Conservation (phyloP, 2,888 invertebrate genomes). For the Leptothorax acervorum region DNA sequence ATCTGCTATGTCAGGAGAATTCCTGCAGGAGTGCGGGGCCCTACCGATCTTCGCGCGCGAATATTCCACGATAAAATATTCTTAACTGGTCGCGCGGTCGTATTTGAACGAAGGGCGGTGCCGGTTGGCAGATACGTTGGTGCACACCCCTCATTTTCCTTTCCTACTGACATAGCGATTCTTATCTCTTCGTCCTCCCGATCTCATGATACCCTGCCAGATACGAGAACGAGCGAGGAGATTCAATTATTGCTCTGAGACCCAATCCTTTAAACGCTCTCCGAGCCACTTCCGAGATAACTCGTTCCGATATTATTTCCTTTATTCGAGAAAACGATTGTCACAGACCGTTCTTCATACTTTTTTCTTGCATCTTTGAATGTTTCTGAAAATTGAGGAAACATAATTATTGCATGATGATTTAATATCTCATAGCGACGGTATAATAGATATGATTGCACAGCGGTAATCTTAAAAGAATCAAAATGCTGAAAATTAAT, state of each 20-base stretch:
- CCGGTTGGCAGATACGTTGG: constrained; percentile 51
- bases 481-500: not conserved
- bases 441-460: not conserved
- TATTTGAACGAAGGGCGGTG: constrained; percentile 69
- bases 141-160: constrained; percentile 51
- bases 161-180: constrained; percentile 52
- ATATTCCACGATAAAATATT: constrained; percentile 79
- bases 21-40: constrained; percentile 70
- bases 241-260: constrained; percentile 56
- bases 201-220: constrained; percentile 50
- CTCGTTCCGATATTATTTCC: constrained; percentile 52
- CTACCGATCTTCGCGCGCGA: constrained; percentile 59
- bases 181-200: constrained; percentile 53
- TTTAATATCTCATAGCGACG: not conserved
- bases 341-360: constrained; percentile 13
- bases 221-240: constrained; percentile 47
- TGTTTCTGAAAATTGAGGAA: not conserved
- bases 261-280: constrained; percentile 55
- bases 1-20: constrained; percentile 76
- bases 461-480: not conserved
- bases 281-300: constrained; percentile 52
- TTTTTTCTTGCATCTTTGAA: constrained; percentile 9
- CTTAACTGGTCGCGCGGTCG: constrained; percentile 68
- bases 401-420: not conserved
- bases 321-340: constrained; percentile 36